Evolutionary conservation across 2,113 vertebrate species (phyloP).

Genomic region (Sclerurus mexicanus): DNA sequence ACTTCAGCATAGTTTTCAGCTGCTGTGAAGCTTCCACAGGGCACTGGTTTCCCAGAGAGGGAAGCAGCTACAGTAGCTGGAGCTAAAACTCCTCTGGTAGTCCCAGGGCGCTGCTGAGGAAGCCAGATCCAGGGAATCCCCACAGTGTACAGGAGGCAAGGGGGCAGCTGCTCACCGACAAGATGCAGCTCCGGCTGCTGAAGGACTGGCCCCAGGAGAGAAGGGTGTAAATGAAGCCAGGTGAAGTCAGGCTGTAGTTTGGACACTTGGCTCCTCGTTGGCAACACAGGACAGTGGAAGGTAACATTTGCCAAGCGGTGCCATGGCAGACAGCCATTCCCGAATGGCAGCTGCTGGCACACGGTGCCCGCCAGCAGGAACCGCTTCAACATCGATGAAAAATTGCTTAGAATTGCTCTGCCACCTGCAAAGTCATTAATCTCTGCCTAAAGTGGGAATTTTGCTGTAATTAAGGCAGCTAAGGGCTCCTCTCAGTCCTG

Average conservation of each 20-base stretch:
- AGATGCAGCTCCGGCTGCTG: background rate
- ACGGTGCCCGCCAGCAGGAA: background rate
- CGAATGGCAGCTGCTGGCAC: background rate
- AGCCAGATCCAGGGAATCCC: background rate
- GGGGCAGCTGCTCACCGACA: accelerated
- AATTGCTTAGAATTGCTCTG: background rate
- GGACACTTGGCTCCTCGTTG: background rate
- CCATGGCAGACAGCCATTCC: background rate
- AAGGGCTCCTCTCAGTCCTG: background rate
- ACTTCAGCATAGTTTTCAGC: background rate
- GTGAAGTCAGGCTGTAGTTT: background rate
- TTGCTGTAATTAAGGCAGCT: background rate
- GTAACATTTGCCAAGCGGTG: background rate
- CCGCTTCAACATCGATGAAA: background rate
- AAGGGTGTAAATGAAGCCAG: background rate
- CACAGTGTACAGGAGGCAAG: accelerated
- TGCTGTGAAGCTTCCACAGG: background rate
- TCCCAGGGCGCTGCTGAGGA: background rate
- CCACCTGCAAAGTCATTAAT: constrained; percentile 31
- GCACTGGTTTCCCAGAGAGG: background rate
- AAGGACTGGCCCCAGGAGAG: background rate
- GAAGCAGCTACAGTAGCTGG: background rate
- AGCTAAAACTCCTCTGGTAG: background rate
- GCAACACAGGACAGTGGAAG: accelerated
- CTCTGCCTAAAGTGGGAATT: background rate